Base-by-base conservation (phyloP, 2,797 vertebrate genomes). In the Schizothorax lantsangensis region DNA sequence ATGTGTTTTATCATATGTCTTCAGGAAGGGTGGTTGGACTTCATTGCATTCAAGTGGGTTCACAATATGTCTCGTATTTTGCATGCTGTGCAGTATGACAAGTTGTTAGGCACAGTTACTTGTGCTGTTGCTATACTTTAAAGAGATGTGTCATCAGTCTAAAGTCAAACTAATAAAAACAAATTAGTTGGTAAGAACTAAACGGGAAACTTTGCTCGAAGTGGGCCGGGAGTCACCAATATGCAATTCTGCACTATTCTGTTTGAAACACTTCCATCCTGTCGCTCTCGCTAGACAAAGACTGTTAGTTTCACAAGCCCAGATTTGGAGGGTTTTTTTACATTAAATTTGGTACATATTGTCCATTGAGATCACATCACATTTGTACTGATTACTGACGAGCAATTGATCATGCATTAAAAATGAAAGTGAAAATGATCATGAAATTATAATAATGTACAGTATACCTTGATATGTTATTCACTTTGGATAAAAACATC, bases 31-130 rank as follows among this genome's bases (percentile, higher is more conserved):
- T 74, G 85, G 79, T 74, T 81, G 85, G 79, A 81, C 79, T 36
- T 75, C 69, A 81, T 54, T 86, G 85, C 79, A 36, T 86, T 81
- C 71, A 86, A 86, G 54, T 75, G 85, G 85, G 85, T 80, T 86
- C 36, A 86, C 59, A 75, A 75, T 81, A 81, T 75, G 79, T 86
- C 85, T 86, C 1, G 45, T 74, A 77, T 69, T 43, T 80, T 86
- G 68, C 84, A 86, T 17, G 84, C 77, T 86, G 84, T 80, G 77
- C 30, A 0, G 8, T 62, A 45, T 38, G 79, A 81, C 57, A 86
- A 74, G 71, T 75, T 81, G 33, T 86, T 66, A 75, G 85, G 30
- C 69, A 74, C 15, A 52, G 43, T 72, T 85, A 57, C 49, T 85
- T 79, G 47, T 79, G 26, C 40, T 79, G 12, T 79, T 85, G 38